Evolutionary conservation across 2,888 invertebrate genomes (phyloP).

Genomic region (Drosophila birchii): DNA sequence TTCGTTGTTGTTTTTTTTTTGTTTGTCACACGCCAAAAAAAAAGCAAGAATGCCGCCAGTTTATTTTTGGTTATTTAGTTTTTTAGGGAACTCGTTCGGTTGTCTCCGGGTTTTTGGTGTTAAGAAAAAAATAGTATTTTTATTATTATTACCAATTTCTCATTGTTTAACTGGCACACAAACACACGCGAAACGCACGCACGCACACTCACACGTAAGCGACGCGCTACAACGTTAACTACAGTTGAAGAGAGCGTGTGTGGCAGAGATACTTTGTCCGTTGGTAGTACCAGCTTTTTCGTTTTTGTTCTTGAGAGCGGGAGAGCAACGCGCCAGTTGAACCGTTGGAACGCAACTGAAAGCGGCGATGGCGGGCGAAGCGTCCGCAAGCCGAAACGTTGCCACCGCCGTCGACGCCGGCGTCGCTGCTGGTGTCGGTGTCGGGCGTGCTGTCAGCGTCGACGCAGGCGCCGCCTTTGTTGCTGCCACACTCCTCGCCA

Average conservation of each 20-base stretch:
- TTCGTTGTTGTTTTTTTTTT: conserved; percentile 14
- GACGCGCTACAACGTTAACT: conserved; percentile 29
- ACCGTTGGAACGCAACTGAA: conserved; percentile 26
- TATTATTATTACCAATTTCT: conserved; percentile 60
- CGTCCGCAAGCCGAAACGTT: conserved; percentile 10
- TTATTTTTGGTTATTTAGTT: conserved; percentile 44
- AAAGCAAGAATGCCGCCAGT: conserved; percentile 37
- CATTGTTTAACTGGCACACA: conserved; percentile 52
- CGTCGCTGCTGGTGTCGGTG: conserved; percentile 6
- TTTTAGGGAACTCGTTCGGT: conserved; percentile 14
- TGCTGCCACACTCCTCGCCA: not conserved
- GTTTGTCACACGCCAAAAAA: conserved; percentile 39
- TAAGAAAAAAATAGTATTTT: conserved; percentile 2
- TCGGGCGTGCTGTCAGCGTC: not conserved
- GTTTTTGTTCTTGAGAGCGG: not conserved
- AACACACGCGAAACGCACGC: conserved; percentile 33
- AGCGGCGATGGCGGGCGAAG: conserved; percentile 7
- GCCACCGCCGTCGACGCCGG: not conserved
- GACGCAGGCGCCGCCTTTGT: conserved; percentile 15
- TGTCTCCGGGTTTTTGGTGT: conserved; percentile 5
- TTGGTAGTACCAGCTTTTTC: not conserved
- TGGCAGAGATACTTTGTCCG: not conserved
- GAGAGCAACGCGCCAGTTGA: conserved; percentile 6
- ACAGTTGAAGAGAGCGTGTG: conserved; percentile 9
- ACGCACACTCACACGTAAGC: conserved; percentile 37